phyloP scores from a whole-genome alignment of 1,140 invertebrate species.

The Drosophila sp. region DNA sequence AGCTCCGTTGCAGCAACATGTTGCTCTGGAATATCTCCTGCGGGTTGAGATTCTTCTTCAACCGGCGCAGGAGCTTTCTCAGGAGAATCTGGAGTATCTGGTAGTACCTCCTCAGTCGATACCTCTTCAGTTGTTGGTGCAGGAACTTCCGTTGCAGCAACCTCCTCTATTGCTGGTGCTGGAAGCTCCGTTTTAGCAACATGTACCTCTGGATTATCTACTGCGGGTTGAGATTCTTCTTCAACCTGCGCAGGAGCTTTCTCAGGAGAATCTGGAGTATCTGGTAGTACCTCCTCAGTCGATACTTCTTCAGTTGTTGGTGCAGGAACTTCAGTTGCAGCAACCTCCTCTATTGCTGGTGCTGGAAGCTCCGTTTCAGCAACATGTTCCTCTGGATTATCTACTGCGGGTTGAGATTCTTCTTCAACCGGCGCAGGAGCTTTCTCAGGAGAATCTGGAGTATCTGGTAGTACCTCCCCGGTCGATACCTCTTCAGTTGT shows the following conservation, averaged over 20 bases:
- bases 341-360: neutral
- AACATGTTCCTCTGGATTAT: no score
- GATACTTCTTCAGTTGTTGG: neutral
- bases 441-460: no score
- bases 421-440: no score
- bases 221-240: no score
- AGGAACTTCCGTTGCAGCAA: neutral
- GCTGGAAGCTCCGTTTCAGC: neutral
- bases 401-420: no score
- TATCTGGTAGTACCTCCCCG: no score
- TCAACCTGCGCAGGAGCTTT: no score
- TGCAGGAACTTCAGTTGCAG: neutral
- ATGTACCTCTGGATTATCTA: neutral
- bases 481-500: constrained; percentile 2
- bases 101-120: neutral
- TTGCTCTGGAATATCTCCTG: neutral
- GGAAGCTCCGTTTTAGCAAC: neutral
- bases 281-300: no score
- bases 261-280: no score
- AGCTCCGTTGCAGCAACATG: neutral
- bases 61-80: neutral
- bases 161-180: neutral
- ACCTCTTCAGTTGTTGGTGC: constrained; percentile 2
- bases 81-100: neutral
- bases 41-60: neutral